Percentiles rank a stretch among this genome's conserved stretches.
These are phyloP conservation scores for Sturmia bella DNA, from an alignment of 2,888 invertebrate species.

Conservation along the genomic window DNA sequence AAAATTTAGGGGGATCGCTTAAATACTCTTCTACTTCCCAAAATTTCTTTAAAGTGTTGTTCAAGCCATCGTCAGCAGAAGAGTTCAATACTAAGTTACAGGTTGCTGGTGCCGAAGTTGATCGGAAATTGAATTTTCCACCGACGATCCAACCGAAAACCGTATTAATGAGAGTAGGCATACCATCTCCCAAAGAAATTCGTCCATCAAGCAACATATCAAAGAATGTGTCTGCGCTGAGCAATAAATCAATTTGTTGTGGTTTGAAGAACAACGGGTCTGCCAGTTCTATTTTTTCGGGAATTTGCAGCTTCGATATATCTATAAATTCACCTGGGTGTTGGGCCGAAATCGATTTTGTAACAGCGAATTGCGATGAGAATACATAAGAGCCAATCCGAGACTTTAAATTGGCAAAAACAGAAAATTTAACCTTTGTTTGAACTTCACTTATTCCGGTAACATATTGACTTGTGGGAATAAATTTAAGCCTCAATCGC, in stretches of 20 bases:
- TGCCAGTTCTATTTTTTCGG: not conserved
- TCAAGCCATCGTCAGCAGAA: not conserved
- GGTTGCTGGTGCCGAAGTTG: not conserved
- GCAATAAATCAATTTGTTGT: too few species aligned
- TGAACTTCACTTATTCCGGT: not conserved
- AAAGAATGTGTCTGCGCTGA: not conserved
- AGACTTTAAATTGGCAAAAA: constrained; percentile 4
- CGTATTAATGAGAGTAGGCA: not conserved
- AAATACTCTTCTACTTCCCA: constrained; percentile 46
- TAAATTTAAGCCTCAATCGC: not conserved
- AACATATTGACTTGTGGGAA: not conserved
- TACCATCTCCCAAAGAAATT: not conserved
- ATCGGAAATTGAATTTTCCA: not conserved
- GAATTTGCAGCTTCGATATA: not conserved
- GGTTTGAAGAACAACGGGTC: not conserved
- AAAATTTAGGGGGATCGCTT: not conserved
- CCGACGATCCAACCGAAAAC: constrained; percentile 34
- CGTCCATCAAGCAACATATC: not conserved
- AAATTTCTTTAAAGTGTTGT: constrained; percentile 22
- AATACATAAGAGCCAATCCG: not conserved
- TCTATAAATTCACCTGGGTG: not conserved
- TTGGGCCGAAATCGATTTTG: constrained; percentile 4
- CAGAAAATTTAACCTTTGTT: not conserved
- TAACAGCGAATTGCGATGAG: not conserved
- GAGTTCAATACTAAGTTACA: constrained; percentile 20